phyloP scores from a whole-genome alignment of 2,888 invertebrate genomes.

The Muscina levida region DNA sequence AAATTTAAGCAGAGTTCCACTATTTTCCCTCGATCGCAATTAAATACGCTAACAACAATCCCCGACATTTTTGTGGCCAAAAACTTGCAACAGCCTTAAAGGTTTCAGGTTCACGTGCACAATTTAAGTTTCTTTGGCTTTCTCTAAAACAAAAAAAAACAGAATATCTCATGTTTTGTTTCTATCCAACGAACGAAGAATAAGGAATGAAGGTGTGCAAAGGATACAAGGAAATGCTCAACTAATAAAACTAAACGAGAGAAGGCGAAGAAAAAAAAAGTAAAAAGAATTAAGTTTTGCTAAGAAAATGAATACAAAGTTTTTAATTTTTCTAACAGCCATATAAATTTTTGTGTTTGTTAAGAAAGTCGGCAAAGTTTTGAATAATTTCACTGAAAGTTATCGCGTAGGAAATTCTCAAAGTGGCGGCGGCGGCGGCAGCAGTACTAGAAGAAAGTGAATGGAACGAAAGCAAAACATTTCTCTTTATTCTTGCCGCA shows the following conservation, averaged over 20 bases:
- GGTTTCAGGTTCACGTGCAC: neutral
- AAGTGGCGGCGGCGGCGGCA: conserved; percentile 36
- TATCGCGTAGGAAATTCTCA: conserved; percentile 56
- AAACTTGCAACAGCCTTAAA: neutral
- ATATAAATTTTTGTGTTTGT: conserved; percentile 58
- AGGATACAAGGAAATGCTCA: conserved; percentile 18
- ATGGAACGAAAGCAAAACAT: conserved; percentile 52
- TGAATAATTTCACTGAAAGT: conserved; percentile 69
- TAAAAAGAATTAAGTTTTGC: conserved; percentile 41
- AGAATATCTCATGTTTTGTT: conserved; percentile 6
- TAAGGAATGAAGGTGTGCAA: neutral
- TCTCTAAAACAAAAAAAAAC: neutral
- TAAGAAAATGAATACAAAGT: conserved; percentile 55
- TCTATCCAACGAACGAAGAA: neutral
- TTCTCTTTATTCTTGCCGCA: conserved; percentile 57
- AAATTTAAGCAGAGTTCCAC: too few species aligned
- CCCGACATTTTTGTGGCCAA: too few species aligned
- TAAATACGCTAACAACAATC: too few species aligned
- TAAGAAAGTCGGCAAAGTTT: conserved; percentile 70
- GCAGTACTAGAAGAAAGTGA: conserved; percentile 65
- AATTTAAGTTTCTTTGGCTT: neutral
- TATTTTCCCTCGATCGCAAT: too few species aligned
- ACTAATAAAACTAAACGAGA: conserved; percentile 48
- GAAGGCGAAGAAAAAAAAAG: conserved; percentile 45
- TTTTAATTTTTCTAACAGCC: conserved; percentile 60